phyloP scores from a whole-genome alignment of 2,797 vertebrate genomes.

The Carduelis carduelis region DNA sequence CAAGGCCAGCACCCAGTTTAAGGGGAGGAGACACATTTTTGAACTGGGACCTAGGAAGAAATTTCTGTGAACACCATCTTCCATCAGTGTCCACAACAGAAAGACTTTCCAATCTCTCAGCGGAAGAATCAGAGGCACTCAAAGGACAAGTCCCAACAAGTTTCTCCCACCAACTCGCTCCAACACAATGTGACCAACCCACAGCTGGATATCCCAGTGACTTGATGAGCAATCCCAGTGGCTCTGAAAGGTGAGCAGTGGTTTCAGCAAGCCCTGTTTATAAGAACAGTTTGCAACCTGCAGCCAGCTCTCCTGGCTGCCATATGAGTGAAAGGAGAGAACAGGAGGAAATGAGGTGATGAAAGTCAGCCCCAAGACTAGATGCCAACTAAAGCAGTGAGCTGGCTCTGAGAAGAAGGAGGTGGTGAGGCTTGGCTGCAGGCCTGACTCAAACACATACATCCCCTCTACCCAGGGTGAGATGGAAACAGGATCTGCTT shows the following conservation, averaged over 20 bases:
- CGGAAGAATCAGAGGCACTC: background rate
- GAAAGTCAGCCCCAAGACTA: constrained; percentile 54
- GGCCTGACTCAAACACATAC: constrained; percentile 15
- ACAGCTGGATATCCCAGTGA: background rate
- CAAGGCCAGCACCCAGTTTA: background rate
- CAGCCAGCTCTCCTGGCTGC: constrained; percentile 56
- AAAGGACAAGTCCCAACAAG: background rate
- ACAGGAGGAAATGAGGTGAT: constrained; percentile 66
- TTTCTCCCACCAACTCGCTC: background rate
- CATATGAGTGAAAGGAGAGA: constrained; percentile 57
- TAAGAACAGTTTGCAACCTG: constrained; percentile 42
- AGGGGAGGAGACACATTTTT: background rate
- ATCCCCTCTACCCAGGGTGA: background rate
- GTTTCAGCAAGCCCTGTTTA: constrained; percentile 25
- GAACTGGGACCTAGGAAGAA: background rate
- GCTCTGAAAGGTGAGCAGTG: background rate
- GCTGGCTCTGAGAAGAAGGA: constrained; percentile 35
- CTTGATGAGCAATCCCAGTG: background rate
- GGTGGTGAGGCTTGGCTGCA: constrained; percentile 22
- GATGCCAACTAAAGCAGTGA: constrained; percentile 62
- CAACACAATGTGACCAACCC: background rate
- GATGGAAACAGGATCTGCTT: constrained; percentile 44
- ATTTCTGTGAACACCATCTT: background rate
- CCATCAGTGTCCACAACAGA: background rate
- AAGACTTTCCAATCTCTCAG: background rate